These are phyloP conservation scores for Molossus alvarezi DNA, from an alignment of 2,797 vertebrate genomes.

Conservation along the genomic window DNA sequence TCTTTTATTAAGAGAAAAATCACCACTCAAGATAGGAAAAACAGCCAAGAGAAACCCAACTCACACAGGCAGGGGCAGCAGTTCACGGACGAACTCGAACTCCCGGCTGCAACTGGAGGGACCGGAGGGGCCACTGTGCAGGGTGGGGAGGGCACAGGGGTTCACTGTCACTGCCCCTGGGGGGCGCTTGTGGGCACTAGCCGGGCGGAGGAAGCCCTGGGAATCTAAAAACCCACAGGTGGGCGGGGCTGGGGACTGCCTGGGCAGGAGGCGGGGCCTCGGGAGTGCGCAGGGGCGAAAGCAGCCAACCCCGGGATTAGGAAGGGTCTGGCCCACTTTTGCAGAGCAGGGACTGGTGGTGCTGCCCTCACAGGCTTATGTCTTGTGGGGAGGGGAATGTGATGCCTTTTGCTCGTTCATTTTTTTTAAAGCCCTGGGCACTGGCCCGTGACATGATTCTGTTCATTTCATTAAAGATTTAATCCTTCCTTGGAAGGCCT, in stretches of 20 bases:
- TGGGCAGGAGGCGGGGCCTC: not conserved
- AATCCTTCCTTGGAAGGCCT: not conserved
- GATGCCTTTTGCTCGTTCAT: not conserved
- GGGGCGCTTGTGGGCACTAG: not conserved
- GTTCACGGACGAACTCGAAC: not conserved
- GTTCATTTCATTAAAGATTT: conserved; percentile 20
- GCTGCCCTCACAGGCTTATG: not conserved
- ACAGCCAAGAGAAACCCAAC: conserved; percentile 20
- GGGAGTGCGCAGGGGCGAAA: not conserved
- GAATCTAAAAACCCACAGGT: fast-evolving
- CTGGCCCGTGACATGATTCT: not conserved
- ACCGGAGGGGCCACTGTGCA: too few relatives aligned
- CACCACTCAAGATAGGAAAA: conserved; percentile 75
- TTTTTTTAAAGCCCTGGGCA: not conserved
- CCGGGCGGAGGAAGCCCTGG: not conserved
- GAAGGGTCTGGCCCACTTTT: not conserved
- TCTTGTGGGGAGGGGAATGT: not conserved
- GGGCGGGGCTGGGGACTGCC: not conserved
- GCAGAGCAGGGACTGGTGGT: not conserved
- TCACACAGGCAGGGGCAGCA: not conserved
- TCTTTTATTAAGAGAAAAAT: conserved; percentile 83
- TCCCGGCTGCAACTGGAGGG: not conserved
- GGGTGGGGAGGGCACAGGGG: too few relatives aligned
- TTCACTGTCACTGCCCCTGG: not conserved
- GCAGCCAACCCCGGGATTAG: not conserved